Evolutionary conservation across 2,113 vertebrate species (phyloP).

Genomic region (Burhinus oedicnemus): DNA sequence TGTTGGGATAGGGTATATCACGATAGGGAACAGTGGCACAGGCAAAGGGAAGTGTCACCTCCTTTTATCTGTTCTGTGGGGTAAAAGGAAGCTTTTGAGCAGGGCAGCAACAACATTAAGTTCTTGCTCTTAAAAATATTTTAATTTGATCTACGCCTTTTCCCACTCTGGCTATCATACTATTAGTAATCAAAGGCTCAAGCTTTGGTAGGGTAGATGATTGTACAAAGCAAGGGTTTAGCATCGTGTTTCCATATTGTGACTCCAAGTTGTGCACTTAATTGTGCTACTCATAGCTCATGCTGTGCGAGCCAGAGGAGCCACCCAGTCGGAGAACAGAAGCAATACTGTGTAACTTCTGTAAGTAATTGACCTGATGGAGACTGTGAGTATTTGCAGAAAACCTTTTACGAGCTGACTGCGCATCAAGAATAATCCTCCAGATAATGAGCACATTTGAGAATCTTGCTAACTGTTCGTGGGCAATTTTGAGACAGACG

Average conservation of each 20-base stretch:
- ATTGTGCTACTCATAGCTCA: not conserved
- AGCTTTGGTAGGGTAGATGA: not conserved
- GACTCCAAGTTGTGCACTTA: not conserved
- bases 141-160: not conserved
- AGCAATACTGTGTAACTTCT: not conserved
- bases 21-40: not conserved
- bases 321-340: not conserved
- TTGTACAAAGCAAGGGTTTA: not conserved
- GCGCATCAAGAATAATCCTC: not conserved
- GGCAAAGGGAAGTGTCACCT: not conserved
- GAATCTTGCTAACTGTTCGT: not conserved
- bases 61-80: not conserved
- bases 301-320: not conserved
- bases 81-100: not conserved
- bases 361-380: not conserved
- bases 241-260: fast-evolving
- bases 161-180: not conserved
- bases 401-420: not conserved
- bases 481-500: not conserved
- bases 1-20: not conserved
- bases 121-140: not conserved
- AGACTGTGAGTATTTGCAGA: not conserved
- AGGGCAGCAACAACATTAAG: not conserved
- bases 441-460: constrained; percentile 15
- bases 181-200: not conserved